Evolutionary conservation across 2,888 invertebrate genomes (phyloP).

Genomic region (Trissolcus japonicus): DNA sequence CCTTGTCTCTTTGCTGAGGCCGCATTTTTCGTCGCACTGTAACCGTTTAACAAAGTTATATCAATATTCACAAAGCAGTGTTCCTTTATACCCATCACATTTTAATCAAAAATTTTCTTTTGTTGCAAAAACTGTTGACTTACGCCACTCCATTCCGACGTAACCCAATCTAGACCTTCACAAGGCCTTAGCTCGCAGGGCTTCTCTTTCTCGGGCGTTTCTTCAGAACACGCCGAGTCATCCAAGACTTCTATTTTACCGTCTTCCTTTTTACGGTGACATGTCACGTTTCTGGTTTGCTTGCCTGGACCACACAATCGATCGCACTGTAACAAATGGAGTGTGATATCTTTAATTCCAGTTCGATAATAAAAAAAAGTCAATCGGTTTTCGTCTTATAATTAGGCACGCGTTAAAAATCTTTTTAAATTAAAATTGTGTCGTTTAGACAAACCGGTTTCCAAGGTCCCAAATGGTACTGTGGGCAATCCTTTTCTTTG

Average conservation of each 20-base stretch:
- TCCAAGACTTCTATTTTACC: constrained; percentile 82
- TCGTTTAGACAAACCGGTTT: constrained; percentile 82
- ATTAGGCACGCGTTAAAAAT: no score
- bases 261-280: constrained; percentile 81
- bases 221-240: constrained; percentile 81
- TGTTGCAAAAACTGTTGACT: constrained; percentile 69
- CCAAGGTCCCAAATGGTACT: constrained; percentile 94
- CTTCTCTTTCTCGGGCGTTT: constrained; percentile 84
- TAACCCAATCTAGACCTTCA: constrained; percentile 93
- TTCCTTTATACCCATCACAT: no score
- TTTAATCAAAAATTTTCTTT: constrained; percentile 1
- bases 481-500: constrained; percentile 86
- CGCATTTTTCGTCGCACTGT: constrained; percentile 87
- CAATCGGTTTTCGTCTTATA: background rate
- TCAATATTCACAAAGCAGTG: background rate
- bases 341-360: background rate
- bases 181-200: constrained; percentile 88
- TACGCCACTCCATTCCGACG: constrained; percentile 92
- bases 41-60: constrained; percentile 55
- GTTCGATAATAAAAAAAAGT: background rate
- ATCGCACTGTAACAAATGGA: constrained; percentile 82
- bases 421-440: background rate
- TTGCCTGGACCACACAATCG: constrained; percentile 93
- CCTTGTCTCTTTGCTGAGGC: constrained; percentile 85
- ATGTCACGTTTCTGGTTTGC: constrained; percentile 87